These are phyloP conservation scores for Cryptocheilus praepositus DNA, from an alignment of 2,888 invertebrate genomes.

Conservation along the genomic window DNA sequence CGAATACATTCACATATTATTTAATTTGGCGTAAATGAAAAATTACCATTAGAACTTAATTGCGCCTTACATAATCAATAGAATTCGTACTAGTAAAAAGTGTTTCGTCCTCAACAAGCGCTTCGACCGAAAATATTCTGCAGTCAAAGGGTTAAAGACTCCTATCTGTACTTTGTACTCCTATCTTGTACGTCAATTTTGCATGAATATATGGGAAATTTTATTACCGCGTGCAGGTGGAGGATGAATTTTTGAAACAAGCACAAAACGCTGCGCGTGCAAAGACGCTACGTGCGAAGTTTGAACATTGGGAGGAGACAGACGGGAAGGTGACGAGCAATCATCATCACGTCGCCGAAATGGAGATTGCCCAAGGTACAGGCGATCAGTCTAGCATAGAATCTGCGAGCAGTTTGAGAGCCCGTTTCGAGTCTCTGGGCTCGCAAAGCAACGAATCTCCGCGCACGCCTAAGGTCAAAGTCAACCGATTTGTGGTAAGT, in stretches of 20 bases:
- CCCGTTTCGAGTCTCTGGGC: slow-evolving; percentile 91
- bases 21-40: too few species aligned
- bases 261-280: slow-evolving; percentile 88
- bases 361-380: slow-evolving; percentile 76
- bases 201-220: too few species aligned
- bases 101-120: too few species aligned
- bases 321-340: slow-evolving; percentile 74
- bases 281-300: slow-evolving; percentile 89
- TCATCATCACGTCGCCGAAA: slow-evolving; percentile 66
- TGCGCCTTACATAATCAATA: too few species aligned
- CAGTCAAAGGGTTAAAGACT: too few species aligned
- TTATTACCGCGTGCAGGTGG: slow-evolving; percentile 62
- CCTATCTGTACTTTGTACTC: too few species aligned
- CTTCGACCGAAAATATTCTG: too few species aligned
- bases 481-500: slow-evolving; percentile 95
- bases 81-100: too few species aligned
- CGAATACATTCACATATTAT: too few species aligned
- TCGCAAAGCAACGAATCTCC: slow-evolving; percentile 77
- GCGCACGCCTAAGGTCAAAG: slow-evolving; percentile 79
- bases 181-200: too few species aligned
- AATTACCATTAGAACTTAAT: too few species aligned
- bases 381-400: slow-evolving; percentile 88
- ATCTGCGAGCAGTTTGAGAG: slow-evolving; percentile 89
- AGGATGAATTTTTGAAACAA: slow-evolving; percentile 85
- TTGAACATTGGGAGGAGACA: slow-evolving; percentile 89